Conservation (phyloP, 2,888 invertebrate species). For the Parnassius smintheus region DNA sequence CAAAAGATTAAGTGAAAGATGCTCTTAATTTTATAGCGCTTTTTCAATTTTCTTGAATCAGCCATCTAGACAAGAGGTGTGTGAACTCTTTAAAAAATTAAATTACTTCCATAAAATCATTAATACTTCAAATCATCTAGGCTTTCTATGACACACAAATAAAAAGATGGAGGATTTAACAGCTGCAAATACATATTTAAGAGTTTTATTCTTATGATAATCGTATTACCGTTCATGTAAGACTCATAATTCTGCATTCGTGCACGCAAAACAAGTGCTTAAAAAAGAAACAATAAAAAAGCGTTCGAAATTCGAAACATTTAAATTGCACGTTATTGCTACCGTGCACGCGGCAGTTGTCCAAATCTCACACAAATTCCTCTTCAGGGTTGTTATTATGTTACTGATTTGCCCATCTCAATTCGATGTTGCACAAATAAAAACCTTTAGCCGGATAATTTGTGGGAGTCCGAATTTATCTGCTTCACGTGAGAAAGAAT, state of each 20-base stretch:
- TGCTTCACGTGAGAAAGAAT: slow-evolving; percentile 73
- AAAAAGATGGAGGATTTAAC: too few relatives aligned
- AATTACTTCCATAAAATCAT: too few relatives aligned
- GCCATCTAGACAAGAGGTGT: too few relatives aligned
- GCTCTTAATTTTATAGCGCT: too few relatives aligned
- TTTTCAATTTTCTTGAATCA: too few relatives aligned
- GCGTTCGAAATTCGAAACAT: slow-evolving; percentile 76
- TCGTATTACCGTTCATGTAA: slow-evolving; percentile 17
- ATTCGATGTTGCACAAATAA: slow-evolving; percentile 70
- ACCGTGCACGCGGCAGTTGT: slow-evolving; percentile 68
- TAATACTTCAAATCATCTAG: too few relatives aligned
- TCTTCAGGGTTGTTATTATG: slow-evolving; percentile 69
- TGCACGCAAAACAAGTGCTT: slow-evolving; percentile 43
- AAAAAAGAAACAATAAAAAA: slow-evolving; percentile 42
- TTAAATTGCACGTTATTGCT: slow-evolving; percentile 79
- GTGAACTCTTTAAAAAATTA: too few relatives aligned
- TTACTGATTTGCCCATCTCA: slow-evolving; percentile 69
- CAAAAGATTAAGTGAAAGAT: too few relatives aligned
- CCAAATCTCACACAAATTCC: slow-evolving; percentile 67
- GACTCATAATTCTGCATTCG: slow-evolving; percentile 30
- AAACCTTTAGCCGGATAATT: slow-evolving; percentile 66
- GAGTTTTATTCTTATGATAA: neutral
- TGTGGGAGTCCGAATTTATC: slow-evolving; percentile 62
- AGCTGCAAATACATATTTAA: neutral
- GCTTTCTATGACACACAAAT: too few relatives aligned